Percentiles rank a stretch among this genome's conserved stretches.
phyloP scores from a whole-genome alignment of 2,113 vertebrate genomes.

The Fregetta grallaria region DNA sequence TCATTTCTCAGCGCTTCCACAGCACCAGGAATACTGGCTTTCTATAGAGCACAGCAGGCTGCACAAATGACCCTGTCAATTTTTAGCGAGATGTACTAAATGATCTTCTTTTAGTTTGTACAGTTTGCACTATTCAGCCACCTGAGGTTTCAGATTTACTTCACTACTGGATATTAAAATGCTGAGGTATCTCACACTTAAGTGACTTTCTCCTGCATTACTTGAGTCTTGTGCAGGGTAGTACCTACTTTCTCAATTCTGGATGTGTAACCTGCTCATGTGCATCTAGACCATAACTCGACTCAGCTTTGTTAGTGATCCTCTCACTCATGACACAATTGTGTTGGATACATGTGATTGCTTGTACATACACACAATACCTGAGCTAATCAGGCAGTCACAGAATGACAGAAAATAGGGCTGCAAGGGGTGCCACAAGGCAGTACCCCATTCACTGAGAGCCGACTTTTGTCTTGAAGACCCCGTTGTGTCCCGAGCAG shows the following conservation, averaged over 20 bases:
- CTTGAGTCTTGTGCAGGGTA: background rate
- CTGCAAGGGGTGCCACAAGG: background rate
- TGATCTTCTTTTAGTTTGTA: background rate
- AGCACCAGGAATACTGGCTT: background rate
- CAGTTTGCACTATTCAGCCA: background rate
- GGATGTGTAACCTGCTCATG: background rate
- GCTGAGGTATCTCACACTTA: background rate
- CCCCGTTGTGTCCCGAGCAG: rapidly evolving
- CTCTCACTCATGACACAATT: background rate
- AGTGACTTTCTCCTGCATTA: background rate
- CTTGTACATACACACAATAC: background rate
- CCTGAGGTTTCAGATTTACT: background rate
- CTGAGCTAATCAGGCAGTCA: background rate
- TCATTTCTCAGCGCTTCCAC: background rate
- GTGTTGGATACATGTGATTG: background rate
- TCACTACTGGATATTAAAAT: background rate
- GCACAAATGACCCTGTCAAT: background rate
- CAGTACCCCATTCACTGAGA: background rate
- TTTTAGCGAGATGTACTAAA: background rate
- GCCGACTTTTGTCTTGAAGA: background rate
- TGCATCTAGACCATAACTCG: rapidly evolving
- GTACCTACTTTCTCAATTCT: background rate
- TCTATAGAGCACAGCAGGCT: background rate
- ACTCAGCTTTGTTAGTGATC: background rate
- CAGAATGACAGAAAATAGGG: background rate